Evolutionary conservation across 2,113 vertebrate genomes (phyloP), one percentile per base, ranked within the genome.

Genomic region (Carassius carassius): DNA sequence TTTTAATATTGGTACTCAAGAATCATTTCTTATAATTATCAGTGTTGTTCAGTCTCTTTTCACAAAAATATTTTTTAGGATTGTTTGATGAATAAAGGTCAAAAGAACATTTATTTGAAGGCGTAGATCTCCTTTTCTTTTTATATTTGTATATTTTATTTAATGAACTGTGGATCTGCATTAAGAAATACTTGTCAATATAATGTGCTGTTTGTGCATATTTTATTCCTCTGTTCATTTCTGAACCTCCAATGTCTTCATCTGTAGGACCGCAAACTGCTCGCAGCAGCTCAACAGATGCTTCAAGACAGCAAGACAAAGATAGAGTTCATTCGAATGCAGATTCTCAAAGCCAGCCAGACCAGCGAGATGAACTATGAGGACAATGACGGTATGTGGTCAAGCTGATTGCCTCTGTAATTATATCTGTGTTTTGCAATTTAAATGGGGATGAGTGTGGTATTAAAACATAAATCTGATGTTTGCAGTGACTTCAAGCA

Each of bases 321-420:
- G 94, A 99, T 99, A 60, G 97, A 99, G 96, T 98, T 99, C 90
- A 99, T 99, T 93, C 94, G 98, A 90, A 99, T 99, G 98, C 98
- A 99, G 94, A 97, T 99, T 94, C 97, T 99, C 87, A 98, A 99
- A 89, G 96, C 97, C 87, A 97, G 96, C 92, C 98, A 99, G 94
- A 95, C 97, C 91, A 97, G 92, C 78, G 98, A 99, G 92, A 85
- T 96, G 94, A 97, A 94, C 93, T 98, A 98, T 87, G 98, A 99
- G 89, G 99, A 94, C 93, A 97, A 96, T 89, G 96, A 99, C 73
- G 93, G 92, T 92, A 90, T 94, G 93, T 92, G 94, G 91, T 76
- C 2, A 93, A 92, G 91, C 58, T 49, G 37, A 67, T 67, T 56
- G 51, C 12, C 47, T 70, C 47, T 80, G 1, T 65, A 80, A 65